These are phyloP conservation scores for Petrocephalus microphthalmus DNA, from an alignment of 2,113 vertebrate genomes.

Conservation along the genomic window DNA sequence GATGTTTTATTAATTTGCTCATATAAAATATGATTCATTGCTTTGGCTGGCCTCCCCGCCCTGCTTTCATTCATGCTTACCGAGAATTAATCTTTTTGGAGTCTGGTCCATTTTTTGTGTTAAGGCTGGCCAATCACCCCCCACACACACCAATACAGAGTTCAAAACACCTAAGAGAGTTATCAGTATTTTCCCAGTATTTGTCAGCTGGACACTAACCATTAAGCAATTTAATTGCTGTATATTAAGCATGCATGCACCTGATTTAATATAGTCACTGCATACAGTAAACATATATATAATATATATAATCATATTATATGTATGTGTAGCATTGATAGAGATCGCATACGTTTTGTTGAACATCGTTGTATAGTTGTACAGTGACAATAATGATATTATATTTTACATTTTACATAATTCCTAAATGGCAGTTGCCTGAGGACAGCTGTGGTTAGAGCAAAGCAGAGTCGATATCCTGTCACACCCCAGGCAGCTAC, in stretches of 20 bases:
- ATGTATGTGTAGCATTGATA: neutral
- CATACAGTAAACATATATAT: neutral
- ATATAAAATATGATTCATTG: neutral
- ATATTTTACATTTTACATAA: neutral
- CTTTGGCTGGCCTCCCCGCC: neutral
- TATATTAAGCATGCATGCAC: neutral
- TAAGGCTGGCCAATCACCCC: neutral
- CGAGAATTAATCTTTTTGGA: neutral
- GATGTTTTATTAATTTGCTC: neutral
- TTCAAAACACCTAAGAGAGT: neutral
- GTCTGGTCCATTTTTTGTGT: neutral
- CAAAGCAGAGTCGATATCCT: neutral
- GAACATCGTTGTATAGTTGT: too few species aligned
- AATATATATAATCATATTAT: too few species aligned
- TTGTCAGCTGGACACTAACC: neutral
- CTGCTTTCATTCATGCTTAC: neutral
- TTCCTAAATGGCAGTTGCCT: neutral
- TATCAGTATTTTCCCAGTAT: neutral
- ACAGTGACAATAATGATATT: neutral
- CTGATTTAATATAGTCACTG: neutral
- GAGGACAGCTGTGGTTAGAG: neutral
- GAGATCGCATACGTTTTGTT: neutral
- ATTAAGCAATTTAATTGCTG: neutral
- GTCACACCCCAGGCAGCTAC: neutral
- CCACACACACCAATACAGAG: neutral